These are phyloP conservation scores for Sesamia nonagrioides DNA, from an alignment of 1,140 invertebrate genomes.

Conservation along the genomic window DNA sequence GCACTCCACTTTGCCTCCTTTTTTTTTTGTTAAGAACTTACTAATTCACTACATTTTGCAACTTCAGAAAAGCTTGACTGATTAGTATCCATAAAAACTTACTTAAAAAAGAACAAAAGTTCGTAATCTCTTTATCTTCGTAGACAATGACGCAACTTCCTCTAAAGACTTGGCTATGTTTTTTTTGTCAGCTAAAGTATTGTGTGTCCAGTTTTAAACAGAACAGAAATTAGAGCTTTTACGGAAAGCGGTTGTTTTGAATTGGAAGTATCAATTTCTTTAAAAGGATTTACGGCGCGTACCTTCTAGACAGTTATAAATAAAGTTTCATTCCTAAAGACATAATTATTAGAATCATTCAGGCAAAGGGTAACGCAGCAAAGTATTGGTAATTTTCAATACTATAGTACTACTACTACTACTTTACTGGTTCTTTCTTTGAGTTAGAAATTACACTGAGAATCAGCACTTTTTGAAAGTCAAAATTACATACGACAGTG, in stretches of 20 bases:
- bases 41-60: slow-evolving; percentile 24
- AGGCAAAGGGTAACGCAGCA: no score
- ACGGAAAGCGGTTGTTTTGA: neutral
- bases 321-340: neutral
- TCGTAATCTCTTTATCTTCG: slow-evolving; percentile 21
- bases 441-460: no score
- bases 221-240: slow-evolving; percentile 9
- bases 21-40: slow-evolving; percentile 1
- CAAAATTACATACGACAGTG: no score
- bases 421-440: no score
- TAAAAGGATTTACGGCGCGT: neutral
- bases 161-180: slow-evolving; percentile 16
- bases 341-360: no score
- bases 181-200: slow-evolving; percentile 32
- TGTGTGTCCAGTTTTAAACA: slow-evolving; percentile 21
- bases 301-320: neutral
- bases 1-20: neutral
- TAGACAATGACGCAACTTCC: slow-evolving; percentile 31
- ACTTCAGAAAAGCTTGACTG: slow-evolving; percentile 2
- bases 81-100: slow-evolving; percentile 24
- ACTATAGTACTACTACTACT: no score
- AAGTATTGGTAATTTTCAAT: no score
- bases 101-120: slow-evolving; percentile 3
- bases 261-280: slow-evolving; percentile 9
- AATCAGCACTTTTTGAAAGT: no score